phyloP scores from a whole-genome alignment of 1,140 invertebrate genomes.

The Bombus impatiens region DNA sequence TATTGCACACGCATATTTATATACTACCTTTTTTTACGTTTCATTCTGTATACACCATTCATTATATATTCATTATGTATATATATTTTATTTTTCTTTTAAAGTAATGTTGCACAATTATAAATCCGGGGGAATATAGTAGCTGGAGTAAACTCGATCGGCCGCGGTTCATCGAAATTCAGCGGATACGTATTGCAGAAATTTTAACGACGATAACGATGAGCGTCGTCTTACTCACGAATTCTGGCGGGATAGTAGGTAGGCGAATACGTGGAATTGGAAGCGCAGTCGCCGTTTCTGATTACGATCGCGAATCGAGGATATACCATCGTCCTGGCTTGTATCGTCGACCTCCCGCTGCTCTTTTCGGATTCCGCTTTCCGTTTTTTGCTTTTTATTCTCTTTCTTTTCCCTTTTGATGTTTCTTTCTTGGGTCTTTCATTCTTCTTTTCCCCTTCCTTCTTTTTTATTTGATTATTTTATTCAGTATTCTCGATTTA shows the following conservation, averaged over 20 bases:
- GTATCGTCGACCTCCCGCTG: conserved; percentile 17
- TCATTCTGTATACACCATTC: no score
- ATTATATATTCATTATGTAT: not conserved
- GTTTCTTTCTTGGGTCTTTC: no score
- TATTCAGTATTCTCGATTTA: conserved; percentile 49
- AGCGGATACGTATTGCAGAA: conserved; percentile 35
- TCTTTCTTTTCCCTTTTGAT: not conserved
- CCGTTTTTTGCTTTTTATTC: not conserved
- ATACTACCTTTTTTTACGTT: not conserved
- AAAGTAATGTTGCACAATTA: not conserved
- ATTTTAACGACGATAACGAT: conserved; percentile 54
- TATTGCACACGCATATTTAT: not conserved
- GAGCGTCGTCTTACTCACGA: conserved; percentile 39
- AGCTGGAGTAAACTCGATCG: not conserved
- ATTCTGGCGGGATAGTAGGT: conserved; percentile 27
- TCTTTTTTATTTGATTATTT: conserved; percentile 3
- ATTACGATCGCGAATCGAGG: conserved; percentile 63
- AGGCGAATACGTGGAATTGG: conserved; percentile 55
- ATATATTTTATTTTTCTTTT: not conserved
- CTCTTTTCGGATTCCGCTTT: not conserved
- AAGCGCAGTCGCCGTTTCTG: conserved; percentile 61
- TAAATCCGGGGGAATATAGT: not conserved
- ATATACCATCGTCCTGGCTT: conserved; percentile 46
- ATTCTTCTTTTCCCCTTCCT: no score
- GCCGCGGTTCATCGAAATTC: conserved; percentile 32